Evolutionary conservation across 2,888 invertebrate species (phyloP).

Genomic region (Malthinus flaveolus): DNA sequence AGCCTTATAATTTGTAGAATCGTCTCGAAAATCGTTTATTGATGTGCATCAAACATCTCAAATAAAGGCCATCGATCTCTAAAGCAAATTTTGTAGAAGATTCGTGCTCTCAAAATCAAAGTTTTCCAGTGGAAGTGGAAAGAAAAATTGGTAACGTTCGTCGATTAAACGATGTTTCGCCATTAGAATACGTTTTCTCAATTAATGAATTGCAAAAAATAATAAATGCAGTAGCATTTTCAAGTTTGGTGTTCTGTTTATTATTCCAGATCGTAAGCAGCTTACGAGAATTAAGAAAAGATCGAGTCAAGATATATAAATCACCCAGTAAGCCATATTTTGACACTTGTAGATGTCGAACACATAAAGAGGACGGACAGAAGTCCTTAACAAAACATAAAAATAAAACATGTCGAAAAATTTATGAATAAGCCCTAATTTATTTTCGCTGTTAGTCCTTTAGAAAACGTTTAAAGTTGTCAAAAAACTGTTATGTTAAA

Average conservation of each 20-base stretch:
- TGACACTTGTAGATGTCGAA: constrained; percentile 31
- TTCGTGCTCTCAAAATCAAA: too few relatives aligned
- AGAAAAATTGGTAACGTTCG: too few relatives aligned
- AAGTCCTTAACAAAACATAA: constrained; percentile 12
- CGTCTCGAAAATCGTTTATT: too few relatives aligned
- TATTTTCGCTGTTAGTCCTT: constrained; percentile 10
- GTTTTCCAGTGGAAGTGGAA: too few relatives aligned
- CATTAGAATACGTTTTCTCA: too few relatives aligned
- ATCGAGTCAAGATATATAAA: constrained; percentile 22
- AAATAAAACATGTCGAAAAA: constrained; percentile 20
- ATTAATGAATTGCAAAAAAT: too few relatives aligned
- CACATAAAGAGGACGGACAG: constrained; percentile 27
- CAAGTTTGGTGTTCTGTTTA: constrained; percentile 7
- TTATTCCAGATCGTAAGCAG: background rate
- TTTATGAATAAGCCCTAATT: constrained; percentile 17
- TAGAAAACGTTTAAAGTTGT: background rate
- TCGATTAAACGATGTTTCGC: too few relatives aligned
- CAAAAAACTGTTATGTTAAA: background rate
- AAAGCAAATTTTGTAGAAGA: too few relatives aligned
- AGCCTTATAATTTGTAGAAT: too few relatives aligned
- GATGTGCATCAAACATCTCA: too few relatives aligned
- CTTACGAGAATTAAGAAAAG: constrained; percentile 21
- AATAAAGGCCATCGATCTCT: too few relatives aligned
- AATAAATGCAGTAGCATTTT: constrained; percentile 16
- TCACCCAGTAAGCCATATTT: constrained; percentile 29